phyloP scores from a whole-genome alignment of 2,888 invertebrate genomes.

The Anthoptus insignis region DNA sequence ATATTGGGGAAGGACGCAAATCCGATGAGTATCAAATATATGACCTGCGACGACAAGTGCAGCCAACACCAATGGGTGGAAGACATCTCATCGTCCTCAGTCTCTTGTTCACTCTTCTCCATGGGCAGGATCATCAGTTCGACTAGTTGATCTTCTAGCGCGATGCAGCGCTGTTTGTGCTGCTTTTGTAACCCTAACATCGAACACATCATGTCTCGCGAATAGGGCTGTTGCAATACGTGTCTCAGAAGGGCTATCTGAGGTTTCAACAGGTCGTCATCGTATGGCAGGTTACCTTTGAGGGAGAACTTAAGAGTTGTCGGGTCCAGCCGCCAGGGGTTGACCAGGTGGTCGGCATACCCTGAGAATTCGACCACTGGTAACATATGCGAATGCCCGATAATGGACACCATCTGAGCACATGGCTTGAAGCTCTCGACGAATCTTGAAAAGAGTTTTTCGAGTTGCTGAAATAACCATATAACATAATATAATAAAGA shows the following conservation, averaged over 20 bases:
- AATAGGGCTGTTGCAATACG: slow-evolving; percentile 98
- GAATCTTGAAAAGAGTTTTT: slow-evolving; percentile 94
- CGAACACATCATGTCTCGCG: slow-evolving; percentile 98
- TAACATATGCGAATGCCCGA: slow-evolving; percentile 96
- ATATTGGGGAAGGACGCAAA: slow-evolving; percentile 98
- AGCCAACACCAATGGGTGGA: slow-evolving; percentile 96
- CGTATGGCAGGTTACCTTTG: slow-evolving; percentile 94
- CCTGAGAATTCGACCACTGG: slow-evolving; percentile 98
- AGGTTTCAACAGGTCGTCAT: slow-evolving; percentile 94
- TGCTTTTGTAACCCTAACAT: slow-evolving; percentile 98
- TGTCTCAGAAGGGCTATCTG: slow-evolving; percentile 96
- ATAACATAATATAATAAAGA: not conserved
- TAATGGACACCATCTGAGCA: slow-evolving; percentile 98
- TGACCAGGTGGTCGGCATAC: slow-evolving; percentile 95
- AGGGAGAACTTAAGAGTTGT: slow-evolving; percentile 89
- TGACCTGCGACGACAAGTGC: slow-evolving; percentile 97
- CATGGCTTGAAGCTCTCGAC: slow-evolving; percentile 97
- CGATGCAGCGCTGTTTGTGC: slow-evolving; percentile 95
- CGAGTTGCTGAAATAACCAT: slow-evolving; percentile 90
- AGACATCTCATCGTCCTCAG: slow-evolving; percentile 87
- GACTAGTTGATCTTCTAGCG: slow-evolving; percentile 97
- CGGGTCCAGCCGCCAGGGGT: slow-evolving; percentile 98
- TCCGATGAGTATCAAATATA: slow-evolving; percentile 98
- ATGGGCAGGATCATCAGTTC: slow-evolving; percentile 96
- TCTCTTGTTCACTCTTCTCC: slow-evolving; percentile 94